phyloP scores from a whole-genome alignment of 2,113 vertebrate genomes.

The Felis catus region F.catus_Fca126_mat1.0 CM031414.1:56423501-56424000 shows the following conservation, averaged over 20 bases:
- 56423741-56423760: not conserved
- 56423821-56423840: not conserved
- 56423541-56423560: not conserved
- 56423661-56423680: not conserved
- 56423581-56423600: not conserved
- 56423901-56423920: not conserved
- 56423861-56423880: constrained; percentile 3
- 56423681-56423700: not conserved
- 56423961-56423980: not conserved
- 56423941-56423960: not conserved
- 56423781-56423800: not conserved
- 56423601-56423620: not conserved
- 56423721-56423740: not conserved
- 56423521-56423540: too few species aligned
- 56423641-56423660: not conserved
- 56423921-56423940: not conserved
- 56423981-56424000: not conserved
- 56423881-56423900: not conserved
- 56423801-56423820: not conserved
- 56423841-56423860: not conserved
- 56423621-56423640: not conserved
- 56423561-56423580: not conserved
- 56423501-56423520: too few species aligned
- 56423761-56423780: not conserved
- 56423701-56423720: not conserved